A percentile compares a stretch with the other conserved stretches of the same genome.
Evolutionary conservation across 2,113 vertebrate species (phyloP).

Genomic region (Todiramphus saurophagus): DNA sequence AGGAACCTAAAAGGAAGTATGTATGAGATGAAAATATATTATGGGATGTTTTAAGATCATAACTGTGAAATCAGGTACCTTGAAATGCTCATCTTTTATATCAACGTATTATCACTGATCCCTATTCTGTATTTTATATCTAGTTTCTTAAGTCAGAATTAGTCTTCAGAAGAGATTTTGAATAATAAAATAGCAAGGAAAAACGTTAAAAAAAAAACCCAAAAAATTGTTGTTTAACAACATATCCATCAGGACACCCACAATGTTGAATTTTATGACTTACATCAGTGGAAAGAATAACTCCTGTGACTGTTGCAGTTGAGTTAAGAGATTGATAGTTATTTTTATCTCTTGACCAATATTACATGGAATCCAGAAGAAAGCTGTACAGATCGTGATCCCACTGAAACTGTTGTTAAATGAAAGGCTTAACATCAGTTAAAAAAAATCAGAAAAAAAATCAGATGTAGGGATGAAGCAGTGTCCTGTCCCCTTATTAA

Average conservation of each 20-base stretch:
- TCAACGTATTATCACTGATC: rapidly evolving
- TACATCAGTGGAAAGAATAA: neutral
- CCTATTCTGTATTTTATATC: neutral
- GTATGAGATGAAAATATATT: neutral
- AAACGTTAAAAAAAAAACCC: neutral
- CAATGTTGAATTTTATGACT: neutral
- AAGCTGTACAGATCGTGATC: neutral
- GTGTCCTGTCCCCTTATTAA: conserved; percentile 8
- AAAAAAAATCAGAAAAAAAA: neutral
- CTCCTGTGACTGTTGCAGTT: neutral
- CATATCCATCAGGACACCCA: neutral
- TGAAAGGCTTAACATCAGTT: conserved; percentile 24
- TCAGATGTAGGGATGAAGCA: conserved; percentile 33
- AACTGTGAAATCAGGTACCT: neutral
- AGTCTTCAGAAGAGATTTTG: neutral
- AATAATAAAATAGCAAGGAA: neutral
- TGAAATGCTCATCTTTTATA: neutral
- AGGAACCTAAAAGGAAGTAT: neutral
- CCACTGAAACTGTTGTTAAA: neutral
- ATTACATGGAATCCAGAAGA: neutral
- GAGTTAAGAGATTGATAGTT: neutral
- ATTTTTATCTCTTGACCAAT: neutral
- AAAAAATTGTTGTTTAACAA: neutral
- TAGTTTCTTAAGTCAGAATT: neutral
- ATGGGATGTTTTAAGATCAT: neutral